These are phyloP conservation scores for Dolomedes plantarius DNA, from an alignment of 2,888 invertebrate species.

Conservation along the genomic window DNA sequence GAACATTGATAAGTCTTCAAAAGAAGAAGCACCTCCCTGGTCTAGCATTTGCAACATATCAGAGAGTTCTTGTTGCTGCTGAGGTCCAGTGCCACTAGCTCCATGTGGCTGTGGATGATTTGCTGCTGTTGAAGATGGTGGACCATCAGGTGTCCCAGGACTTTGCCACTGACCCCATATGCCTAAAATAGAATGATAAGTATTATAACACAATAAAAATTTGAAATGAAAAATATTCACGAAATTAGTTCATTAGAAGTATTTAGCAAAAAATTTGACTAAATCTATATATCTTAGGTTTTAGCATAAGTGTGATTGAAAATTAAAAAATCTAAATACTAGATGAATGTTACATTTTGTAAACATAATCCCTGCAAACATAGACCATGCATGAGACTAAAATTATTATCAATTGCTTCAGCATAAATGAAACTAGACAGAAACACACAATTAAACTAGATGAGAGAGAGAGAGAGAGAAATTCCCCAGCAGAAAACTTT, in stretches of 20 bases:
- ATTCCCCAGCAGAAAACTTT: too few species aligned
- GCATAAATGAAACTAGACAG: too few species aligned
- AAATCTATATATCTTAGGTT: too few species aligned
- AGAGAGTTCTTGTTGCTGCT: conserved; percentile 86
- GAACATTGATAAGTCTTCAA: conserved; percentile 95
- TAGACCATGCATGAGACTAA: too few species aligned
- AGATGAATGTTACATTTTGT: too few species aligned
- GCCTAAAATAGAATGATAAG: conserved; percentile 80
- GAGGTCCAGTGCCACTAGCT: conserved; percentile 75
- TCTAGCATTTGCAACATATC: conserved; percentile 94
- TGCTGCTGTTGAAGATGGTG: conserved; percentile 63
- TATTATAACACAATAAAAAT: conserved; percentile 64
- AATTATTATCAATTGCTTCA: too few species aligned
- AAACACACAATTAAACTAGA: too few species aligned
- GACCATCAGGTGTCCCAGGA: conserved; percentile 68
- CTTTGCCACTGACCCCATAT: conserved; percentile 80
- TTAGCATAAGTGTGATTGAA: too few species aligned
- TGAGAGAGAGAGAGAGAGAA: too few species aligned
- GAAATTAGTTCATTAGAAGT: too few species aligned
- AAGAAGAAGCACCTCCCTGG: conserved; percentile 88
- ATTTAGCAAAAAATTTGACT: neutral
- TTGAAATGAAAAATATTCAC: neutral
- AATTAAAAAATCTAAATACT: too few species aligned
- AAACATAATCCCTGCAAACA: too few species aligned
- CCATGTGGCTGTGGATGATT: conserved; percentile 71